Evolutionary conservation across 1,140 invertebrate genomes (phyloP), one percentile per base, ranked within the genome.

Genomic region (Anoplophora glabripennis): DNA sequence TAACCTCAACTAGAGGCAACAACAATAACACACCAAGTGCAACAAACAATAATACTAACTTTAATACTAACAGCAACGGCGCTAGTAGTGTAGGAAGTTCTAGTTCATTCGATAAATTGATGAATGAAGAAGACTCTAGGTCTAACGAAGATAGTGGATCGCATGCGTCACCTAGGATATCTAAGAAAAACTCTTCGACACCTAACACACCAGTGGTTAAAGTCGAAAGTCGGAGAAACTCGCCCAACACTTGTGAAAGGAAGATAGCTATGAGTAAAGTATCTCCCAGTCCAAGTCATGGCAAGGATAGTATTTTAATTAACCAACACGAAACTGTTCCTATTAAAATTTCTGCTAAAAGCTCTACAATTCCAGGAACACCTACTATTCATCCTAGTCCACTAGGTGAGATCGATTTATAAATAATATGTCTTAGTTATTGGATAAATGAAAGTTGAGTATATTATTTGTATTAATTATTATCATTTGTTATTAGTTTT

Each of bases 11-110:
- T 11, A 82, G 87, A 48, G 81, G 85, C 11, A 88, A 89, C 71
- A 89, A 89, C 62, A 87, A 86, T 65, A 89, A 90, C 65, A 87
- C 87, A 17, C 84, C 86, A 1, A 86, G 84, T 71, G 84, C 87
- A 21, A 88, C 86, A 4, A 89, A 89, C 69, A 89, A 89, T 71
- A 89, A 87, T 70, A 79, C 74, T 35, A 83, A 77, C 61, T 87
- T 86, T 71, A 87, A 81, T 61, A 82, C 79, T 52, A 85, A 83
- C 59, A 89, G 85, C 69, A 88, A 87, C 64, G 86, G 85, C 34
- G 86, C 84, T 7, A 89, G 86, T 59, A 89, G 84, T 71, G 85
- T 87, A 37, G 82, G 80, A 53, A 80, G 81, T 15, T 84, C 84
- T 3, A 86, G 85, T 53, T 86, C 85, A 0, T 87, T 88, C 52